A percentile compares a stretch with the other conserved stretches of the same genome.
Evolutionary conservation across 1,140 invertebrate species (phyloP).

Genomic region (Batillaria attramentaria): DNA sequence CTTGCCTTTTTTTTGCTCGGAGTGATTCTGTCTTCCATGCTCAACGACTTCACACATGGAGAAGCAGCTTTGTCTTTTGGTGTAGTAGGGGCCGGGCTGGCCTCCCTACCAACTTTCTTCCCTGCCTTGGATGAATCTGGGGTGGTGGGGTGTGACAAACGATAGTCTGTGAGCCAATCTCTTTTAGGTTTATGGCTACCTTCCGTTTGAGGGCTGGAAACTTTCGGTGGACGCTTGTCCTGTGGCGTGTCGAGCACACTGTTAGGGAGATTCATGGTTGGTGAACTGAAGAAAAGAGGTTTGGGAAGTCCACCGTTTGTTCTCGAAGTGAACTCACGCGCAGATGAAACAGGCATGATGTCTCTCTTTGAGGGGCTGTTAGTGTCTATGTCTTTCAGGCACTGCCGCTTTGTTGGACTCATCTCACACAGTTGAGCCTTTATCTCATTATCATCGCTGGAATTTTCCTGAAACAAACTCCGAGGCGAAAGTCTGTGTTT

Average conservation of each 20-base stretch:
- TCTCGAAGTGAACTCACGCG: not conserved
- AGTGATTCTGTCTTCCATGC: no score
- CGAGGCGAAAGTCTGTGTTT: not conserved
- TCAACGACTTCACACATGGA: no score
- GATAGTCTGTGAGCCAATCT: conserved; percentile 8
- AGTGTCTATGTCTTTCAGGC: not conserved
- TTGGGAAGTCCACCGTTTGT: not conserved
- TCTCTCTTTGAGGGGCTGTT: not conserved
- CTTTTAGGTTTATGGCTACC: not conserved
- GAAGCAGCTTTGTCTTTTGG: no score
- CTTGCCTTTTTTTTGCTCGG: no score
- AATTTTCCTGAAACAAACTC: not conserved
- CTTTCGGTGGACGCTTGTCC: no score
- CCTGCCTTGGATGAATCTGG: no score
- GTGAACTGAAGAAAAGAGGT: not conserved
- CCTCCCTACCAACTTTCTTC: no score
- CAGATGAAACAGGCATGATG: not conserved
- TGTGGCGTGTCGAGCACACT: not conserved
- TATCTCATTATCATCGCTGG: not conserved
- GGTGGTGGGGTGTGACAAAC: not conserved
- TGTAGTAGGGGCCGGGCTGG: no score
- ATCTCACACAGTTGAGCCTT: no score
- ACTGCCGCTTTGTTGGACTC: not conserved
- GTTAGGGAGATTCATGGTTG: conserved; percentile 11
- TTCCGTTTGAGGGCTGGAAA: not conserved